Evolutionary conservation across 2,888 invertebrate species (phyloP), one percentile per base, ranked within the genome.

Genomic region (Deilephila porcellus): DNA sequence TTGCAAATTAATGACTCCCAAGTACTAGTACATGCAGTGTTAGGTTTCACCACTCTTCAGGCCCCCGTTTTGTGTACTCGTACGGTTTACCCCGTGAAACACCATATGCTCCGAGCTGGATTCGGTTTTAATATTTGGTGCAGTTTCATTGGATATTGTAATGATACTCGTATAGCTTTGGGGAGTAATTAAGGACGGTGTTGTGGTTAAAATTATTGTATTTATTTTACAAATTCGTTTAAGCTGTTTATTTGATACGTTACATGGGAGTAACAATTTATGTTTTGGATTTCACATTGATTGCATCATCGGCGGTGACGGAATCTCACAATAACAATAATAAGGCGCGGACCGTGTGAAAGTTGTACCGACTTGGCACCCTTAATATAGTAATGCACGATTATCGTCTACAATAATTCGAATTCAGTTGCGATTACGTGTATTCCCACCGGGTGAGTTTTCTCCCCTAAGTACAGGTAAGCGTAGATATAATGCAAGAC

Each of bases 401-500:
- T 90, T 88, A 91, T 87, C 85, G 87, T 82, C 83, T 85, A 88
- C 80, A 86, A 89, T 91, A 88, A 92, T 93, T 90, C 85, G 90
- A 90, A 88, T 92, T 92, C 86, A 71, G 90, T 91, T 90, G 86
- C 85, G 90, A 91, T 90, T 89, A 81, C 88, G 82, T 81, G 83
- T 78, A 83, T 93, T 94, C 94, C 93, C 94, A 93, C 91, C 93
- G 89, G 86, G 88, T 80, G 87, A 91, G 91, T 87, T 90, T 90
- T 91, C 91, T 90, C 93, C 94, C 94, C 92, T 77, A 84, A 85
- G 82, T 86, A 88, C 92, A 94, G 93, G 94, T 94, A 94, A 92
- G 86, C 78, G 85, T 85, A 91, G 92, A 92, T 92, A 92, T 79
- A 89, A 86, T 90, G 90, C 84, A 93, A 93, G 93, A 92, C 90